These are phyloP conservation scores for Ophion costatus DNA, from an alignment of 2,888 invertebrate genomes.

Conservation along the genomic window DNA sequence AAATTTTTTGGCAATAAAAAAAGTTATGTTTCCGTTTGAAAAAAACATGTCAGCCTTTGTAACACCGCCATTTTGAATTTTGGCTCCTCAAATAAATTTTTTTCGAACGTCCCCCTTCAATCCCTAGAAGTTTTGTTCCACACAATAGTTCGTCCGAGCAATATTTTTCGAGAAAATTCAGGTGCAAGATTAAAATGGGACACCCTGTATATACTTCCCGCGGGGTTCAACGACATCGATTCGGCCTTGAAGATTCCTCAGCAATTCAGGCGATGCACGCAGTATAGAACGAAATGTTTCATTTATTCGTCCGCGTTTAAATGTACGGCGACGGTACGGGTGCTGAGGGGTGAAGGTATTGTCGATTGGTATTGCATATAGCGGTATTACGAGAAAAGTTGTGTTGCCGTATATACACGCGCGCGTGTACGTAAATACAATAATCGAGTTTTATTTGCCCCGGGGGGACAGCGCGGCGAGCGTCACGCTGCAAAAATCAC, in stretches of 20 bases:
- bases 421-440: conserved; percentile 57
- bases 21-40: too few relatives aligned
- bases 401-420: conserved; percentile 5
- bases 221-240: conserved; percentile 30
- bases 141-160: too few relatives aligned
- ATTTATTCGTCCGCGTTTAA: conserved; percentile 27
- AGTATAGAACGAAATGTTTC: conserved; percentile 21
- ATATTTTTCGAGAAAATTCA: too few relatives aligned
- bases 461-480: conserved; percentile 16
- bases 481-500: conserved; percentile 43
- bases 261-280: conserved; percentile 25
- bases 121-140: too few relatives aligned
- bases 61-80: too few relatives aligned
- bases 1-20: too few relatives aligned
- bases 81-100: too few relatives aligned
- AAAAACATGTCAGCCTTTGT: too few relatives aligned
- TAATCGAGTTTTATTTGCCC: conserved; percentile 54
- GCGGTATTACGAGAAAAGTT: conserved; percentile 41
- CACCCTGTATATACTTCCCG: not conserved
- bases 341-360: not conserved
- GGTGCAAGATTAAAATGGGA: too few relatives aligned
- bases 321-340: not conserved
- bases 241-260: conserved; percentile 49
- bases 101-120: too few relatives aligned
- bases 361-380: conserved; percentile 21